phyloP scores from a whole-genome alignment of 1,140 invertebrate genomes.

The Trichonephila clavata region DNA sequence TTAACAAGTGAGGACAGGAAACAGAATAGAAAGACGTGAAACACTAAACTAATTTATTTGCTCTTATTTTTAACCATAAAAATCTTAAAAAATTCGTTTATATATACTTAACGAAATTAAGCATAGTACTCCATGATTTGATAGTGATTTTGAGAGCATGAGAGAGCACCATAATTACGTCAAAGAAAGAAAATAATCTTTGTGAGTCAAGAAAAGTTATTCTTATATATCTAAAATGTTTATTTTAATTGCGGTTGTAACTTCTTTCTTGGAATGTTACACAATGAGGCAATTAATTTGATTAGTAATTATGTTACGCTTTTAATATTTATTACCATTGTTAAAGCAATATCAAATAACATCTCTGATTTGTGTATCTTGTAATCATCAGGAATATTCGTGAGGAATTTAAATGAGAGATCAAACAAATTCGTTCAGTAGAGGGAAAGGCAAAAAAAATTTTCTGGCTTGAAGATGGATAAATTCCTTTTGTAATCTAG shows the following conservation, averaged over 20 bases:
- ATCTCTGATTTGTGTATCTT: neutral
- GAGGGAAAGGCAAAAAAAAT: too few relatives aligned
- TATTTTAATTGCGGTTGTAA: neutral
- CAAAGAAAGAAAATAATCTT: neutral
- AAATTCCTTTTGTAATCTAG: too few relatives aligned
- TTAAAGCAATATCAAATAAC: neutral
- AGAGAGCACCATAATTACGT: neutral
- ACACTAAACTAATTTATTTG: neutral
- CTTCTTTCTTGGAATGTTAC: neutral
- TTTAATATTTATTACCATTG: neutral
- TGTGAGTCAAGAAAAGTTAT: neutral
- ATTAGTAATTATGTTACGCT: neutral
- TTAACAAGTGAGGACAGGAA: neutral
- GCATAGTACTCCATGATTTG: neutral
- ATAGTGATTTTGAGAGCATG: neutral
- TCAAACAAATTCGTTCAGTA: neutral
- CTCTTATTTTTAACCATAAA: neutral
- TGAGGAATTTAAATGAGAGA: neutral
- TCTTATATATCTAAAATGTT: neutral
- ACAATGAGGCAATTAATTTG: neutral
- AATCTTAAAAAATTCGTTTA: neutral
- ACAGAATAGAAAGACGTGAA: neutral
- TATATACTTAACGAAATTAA: neutral
- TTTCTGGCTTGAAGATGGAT: too few relatives aligned
- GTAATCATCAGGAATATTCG: neutral